Evolutionary conservation across 2,113 vertebrate species (phyloP).

Genomic region (Probosciger aterrimus): DNA sequence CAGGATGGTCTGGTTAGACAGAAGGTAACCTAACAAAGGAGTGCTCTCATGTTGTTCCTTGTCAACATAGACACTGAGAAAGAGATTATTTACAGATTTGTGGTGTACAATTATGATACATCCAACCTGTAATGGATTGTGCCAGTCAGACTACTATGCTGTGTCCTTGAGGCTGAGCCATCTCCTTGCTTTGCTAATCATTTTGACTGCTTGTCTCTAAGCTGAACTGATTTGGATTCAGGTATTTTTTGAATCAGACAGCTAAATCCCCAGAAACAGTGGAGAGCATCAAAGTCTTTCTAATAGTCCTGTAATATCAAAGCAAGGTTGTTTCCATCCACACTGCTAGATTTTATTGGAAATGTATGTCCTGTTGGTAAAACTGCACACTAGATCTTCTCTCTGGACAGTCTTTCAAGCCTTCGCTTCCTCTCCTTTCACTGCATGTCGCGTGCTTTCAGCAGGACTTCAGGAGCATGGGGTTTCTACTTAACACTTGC

Average conservation of each 20-base stretch:
- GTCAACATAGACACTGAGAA: not conserved
- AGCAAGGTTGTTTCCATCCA: not conserved
- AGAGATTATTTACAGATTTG: constrained; percentile 54
- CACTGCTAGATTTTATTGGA: not conserved
- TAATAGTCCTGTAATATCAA: not conserved
- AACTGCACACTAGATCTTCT: not conserved
- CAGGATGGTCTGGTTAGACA: not conserved
- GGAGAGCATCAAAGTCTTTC: not conserved
- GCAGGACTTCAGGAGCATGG: not conserved
- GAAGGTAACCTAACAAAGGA: constrained; percentile 12
- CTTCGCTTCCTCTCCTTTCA: not conserved
- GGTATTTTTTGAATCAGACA: constrained; percentile 1
- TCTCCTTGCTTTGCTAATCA: constrained; percentile 25
- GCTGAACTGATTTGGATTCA: not conserved
- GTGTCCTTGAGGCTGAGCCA: constrained; percentile 32
- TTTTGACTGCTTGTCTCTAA: not conserved
- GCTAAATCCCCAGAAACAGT: not conserved
- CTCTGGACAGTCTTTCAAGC: not conserved
- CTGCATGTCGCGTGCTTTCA: not conserved
- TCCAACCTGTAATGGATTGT: constrained; percentile 37
- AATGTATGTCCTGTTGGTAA: not conserved
- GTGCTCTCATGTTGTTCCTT: not conserved
- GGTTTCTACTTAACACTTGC: not conserved
- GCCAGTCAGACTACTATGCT: not conserved
- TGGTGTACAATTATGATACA: constrained; percentile 23